Evolutionary conservation across 2,888 invertebrate species (phyloP).

Genomic region (Tipula unca): DNA sequence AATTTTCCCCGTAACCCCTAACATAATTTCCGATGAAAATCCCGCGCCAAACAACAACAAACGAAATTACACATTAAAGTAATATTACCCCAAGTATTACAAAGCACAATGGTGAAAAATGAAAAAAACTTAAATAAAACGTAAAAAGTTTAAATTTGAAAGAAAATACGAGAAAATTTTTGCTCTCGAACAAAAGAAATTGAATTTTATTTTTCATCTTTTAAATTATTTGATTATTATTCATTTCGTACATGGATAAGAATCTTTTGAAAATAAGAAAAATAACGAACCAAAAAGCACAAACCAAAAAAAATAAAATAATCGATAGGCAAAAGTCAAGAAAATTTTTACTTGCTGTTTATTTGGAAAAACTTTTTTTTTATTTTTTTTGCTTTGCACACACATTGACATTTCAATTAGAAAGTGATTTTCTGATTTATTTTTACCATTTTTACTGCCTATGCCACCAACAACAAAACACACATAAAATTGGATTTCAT

Average conservation of each 20-base stretch:
- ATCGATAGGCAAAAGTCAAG: constrained; percentile 14
- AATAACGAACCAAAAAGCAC: background rate
- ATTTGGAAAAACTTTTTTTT: background rate
- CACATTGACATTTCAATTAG: constrained; percentile 14
- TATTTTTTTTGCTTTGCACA: background rate
- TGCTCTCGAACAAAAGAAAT: background rate
- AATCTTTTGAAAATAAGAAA: background rate
- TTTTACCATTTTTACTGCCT: background rate
- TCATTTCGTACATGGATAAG: constrained; percentile 8
- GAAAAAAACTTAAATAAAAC: background rate
- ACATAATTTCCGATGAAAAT: background rate
- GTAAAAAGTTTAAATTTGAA: background rate
- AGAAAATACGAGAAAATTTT: background rate
- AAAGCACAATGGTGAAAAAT: background rate
- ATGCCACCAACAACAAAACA: background rate
- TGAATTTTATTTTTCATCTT: constrained; percentile 14
- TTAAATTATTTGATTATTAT: constrained; percentile 8
- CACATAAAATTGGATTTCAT: background rate
- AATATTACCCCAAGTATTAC: background rate
- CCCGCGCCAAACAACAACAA: background rate
- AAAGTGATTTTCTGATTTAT: constrained; percentile 8
- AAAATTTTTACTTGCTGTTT: background rate
- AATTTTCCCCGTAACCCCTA: background rate
- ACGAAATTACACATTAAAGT: background rate
- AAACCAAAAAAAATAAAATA: background rate